phyloP scores from a whole-genome alignment of 2,113 vertebrate genomes.

The Danionella cerebrum region DNA sequence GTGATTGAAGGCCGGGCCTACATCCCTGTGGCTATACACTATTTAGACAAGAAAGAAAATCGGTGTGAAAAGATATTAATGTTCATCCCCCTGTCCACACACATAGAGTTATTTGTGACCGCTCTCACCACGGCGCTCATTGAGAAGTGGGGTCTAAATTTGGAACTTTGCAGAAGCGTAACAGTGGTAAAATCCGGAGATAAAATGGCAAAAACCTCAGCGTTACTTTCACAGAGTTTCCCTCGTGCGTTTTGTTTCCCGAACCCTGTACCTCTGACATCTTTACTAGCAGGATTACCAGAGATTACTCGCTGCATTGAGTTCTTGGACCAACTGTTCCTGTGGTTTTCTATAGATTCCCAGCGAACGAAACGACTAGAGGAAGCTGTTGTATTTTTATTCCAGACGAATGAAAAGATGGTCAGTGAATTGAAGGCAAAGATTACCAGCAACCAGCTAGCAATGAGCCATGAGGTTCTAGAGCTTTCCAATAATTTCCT shows the following conservation, averaged over 20 bases:
- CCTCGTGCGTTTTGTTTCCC: slow-evolving; percentile 56
- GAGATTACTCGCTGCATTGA: slow-evolving; percentile 44
- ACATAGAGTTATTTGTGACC: slow-evolving; percentile 49
- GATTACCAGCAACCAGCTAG: slow-evolving; percentile 60
- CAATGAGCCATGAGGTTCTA: slow-evolving; percentile 62
- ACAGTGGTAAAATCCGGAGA: slow-evolving; percentile 56
- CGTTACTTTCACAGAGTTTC: slow-evolving; percentile 56
- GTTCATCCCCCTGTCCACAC: slow-evolving; percentile 54
- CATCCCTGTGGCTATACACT: slow-evolving; percentile 64
- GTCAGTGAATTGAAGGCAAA: slow-evolving; percentile 59
- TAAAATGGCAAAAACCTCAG: slow-evolving; percentile 57
- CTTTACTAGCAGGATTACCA: slow-evolving; percentile 61
- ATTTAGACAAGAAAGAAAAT: slow-evolving; percentile 59
- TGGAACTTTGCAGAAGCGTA: slow-evolving; percentile 67
- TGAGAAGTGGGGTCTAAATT: slow-evolving; percentile 69
- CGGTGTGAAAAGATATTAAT: slow-evolving; percentile 67
- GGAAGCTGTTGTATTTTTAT: slow-evolving; percentile 54
- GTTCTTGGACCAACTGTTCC: slow-evolving; percentile 50
- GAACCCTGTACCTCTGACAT: slow-evolving; percentile 58
- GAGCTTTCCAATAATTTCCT: slow-evolving; percentile 56
- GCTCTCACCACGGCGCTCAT: slow-evolving; percentile 55
- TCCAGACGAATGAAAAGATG: slow-evolving; percentile 51
- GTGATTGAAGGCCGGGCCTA: slow-evolving; percentile 56
- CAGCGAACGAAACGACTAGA: slow-evolving; percentile 58
- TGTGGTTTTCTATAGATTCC: slow-evolving; percentile 59